These are phyloP conservation scores for Philereme transversata DNA, from an alignment of 2,888 invertebrate species.

Conservation along the genomic window DNA sequence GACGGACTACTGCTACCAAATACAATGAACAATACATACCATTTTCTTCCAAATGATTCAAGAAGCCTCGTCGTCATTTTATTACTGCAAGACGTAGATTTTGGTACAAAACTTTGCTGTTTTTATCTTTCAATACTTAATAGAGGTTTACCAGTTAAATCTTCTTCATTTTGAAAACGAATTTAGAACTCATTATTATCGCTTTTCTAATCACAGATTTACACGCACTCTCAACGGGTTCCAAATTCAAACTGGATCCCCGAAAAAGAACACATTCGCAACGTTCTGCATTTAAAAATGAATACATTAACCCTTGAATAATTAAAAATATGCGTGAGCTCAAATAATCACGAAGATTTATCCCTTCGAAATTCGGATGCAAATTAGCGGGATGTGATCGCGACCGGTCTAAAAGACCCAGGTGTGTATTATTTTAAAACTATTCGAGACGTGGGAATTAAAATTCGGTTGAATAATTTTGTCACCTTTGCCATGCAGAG, in stretches of 20 bases:
- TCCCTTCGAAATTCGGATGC: slow-evolving; percentile 72
- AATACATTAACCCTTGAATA: slow-evolving; percentile 83
- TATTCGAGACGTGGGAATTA: slow-evolving; percentile 47
- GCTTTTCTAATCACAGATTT: slow-evolving; percentile 18
- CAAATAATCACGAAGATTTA: slow-evolving; percentile 80
- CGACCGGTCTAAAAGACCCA: slow-evolving; percentile 69
- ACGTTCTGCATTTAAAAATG: slow-evolving; percentile 55
- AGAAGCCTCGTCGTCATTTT: too few species aligned
- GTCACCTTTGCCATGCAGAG: slow-evolving; percentile 12
- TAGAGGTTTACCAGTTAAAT: background rate
- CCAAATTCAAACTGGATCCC: slow-evolving; percentile 66
- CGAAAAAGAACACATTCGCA: slow-evolving; percentile 60
- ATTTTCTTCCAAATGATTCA: too few species aligned
- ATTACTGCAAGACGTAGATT: too few species aligned
- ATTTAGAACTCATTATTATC: background rate
- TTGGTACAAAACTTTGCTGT: too few species aligned
- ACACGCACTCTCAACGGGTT: slow-evolving; percentile 62
- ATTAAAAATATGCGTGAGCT: slow-evolving; percentile 82
- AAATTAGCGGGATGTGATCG: slow-evolving; percentile 70
- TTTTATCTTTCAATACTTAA: too few species aligned
- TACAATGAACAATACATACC: too few species aligned
- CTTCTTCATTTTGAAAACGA: slow-evolving; percentile 4
- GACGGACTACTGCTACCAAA: too few species aligned
- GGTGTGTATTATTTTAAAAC: slow-evolving; percentile 72
- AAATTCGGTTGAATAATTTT: slow-evolving; percentile 31